Conservation (phyloP, 2,797 vertebrate species). For the Iguana delicatissima region DNA sequence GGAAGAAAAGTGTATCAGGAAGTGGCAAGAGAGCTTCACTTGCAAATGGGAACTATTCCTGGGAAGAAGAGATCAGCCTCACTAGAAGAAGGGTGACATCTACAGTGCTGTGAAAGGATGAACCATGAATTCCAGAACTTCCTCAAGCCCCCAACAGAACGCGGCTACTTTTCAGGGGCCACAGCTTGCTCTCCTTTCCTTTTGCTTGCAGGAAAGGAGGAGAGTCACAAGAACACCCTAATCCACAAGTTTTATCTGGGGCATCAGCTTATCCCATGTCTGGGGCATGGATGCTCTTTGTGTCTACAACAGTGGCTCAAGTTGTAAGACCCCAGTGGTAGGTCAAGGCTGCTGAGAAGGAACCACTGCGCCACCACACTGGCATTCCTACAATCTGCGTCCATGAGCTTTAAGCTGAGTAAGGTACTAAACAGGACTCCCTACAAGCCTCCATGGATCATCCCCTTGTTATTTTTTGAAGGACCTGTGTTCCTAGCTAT, state of each 20-base stretch:
- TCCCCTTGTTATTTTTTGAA: neutral
- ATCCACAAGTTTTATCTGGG: neutral
- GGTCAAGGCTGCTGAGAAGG: neutral
- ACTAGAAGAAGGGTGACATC: neutral
- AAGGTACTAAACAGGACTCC: neutral
- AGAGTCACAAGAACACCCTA: neutral
- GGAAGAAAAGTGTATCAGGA: neutral
- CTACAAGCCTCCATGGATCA: neutral
- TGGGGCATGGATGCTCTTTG: neutral
- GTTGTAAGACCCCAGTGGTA: neutral
- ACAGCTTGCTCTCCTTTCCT: neutral
- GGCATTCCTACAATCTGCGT: no score
- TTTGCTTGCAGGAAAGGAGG: neutral
- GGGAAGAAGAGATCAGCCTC: neutral
- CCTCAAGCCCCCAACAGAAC: neutral
- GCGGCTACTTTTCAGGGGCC: neutral
- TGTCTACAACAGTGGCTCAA: neutral
- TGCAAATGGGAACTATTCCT: neutral
- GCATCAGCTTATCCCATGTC: neutral
- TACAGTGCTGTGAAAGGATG: rapidly evolving
- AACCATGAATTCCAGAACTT: neutral
- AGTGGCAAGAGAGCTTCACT: neutral
- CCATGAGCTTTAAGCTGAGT: neutral
- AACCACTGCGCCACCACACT: neutral
- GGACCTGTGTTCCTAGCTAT: neutral